Evolutionary conservation across 2,113 vertebrate species (phyloP).

Genomic region (Sula dactylatra): DNA sequence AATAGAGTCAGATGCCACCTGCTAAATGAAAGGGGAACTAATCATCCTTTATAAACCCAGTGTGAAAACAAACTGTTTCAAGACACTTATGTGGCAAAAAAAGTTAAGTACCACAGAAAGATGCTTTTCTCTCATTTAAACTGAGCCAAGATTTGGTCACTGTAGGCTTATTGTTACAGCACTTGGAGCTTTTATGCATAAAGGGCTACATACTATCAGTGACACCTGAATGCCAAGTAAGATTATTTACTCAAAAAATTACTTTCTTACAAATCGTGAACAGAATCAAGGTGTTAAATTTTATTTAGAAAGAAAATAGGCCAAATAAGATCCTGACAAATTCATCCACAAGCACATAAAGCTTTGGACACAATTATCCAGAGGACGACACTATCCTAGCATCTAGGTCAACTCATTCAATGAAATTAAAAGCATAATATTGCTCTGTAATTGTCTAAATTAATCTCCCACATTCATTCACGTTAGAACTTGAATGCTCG

Average conservation of each 20-base stretch:
- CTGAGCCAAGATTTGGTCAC: background rate
- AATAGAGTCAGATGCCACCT: background rate
- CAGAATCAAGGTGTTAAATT: background rate
- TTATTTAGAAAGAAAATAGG: background rate
- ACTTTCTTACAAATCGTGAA: background rate
- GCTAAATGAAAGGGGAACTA: background rate
- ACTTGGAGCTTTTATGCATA: background rate
- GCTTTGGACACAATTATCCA: background rate
- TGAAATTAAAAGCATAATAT: background rate
- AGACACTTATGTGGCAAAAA: background rate
- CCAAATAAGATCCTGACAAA: background rate
- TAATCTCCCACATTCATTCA: background rate
- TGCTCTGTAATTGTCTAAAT: background rate
- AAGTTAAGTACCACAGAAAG: background rate
- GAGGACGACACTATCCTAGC: background rate
- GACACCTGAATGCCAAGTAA: background rate
- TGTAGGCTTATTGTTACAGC: background rate
- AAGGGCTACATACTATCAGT: background rate
- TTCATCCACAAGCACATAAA: background rate
- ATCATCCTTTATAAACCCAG: background rate
- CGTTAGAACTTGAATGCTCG: background rate
- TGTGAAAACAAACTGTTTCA: background rate
- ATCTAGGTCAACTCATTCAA: background rate
- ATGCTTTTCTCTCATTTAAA: background rate
- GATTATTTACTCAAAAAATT: background rate